Evolutionary conservation across 2,113 vertebrate genomes (phyloP).

Genomic region (Cyphomyrus plagiostoma): DNA sequence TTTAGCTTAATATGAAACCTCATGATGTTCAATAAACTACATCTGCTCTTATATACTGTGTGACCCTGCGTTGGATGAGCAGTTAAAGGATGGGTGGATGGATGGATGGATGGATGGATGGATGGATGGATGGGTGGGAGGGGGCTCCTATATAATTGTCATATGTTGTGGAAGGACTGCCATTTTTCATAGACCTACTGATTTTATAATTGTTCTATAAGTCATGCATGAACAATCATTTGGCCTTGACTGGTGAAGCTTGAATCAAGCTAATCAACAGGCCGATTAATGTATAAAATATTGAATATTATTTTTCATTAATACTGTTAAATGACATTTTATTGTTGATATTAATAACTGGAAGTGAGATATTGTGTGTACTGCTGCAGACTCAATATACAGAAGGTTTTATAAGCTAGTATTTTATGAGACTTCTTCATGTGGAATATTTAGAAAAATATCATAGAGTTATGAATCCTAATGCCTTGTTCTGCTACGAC

Average conservation of each 20-base stretch:
- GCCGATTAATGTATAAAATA: background rate
- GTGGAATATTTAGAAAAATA: background rate
- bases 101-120: no score
- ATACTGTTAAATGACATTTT: background rate
- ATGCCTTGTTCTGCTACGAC: background rate
- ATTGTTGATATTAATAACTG: background rate
- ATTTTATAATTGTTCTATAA: background rate
- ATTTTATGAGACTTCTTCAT: background rate
- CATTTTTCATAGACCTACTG: background rate
- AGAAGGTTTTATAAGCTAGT: background rate
- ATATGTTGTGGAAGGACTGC: background rate
- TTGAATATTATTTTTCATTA: background rate
- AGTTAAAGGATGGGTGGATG: background rate
- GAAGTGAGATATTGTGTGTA: background rate
- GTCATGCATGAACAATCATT: background rate
- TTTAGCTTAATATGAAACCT: background rate
- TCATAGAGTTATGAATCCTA: background rate
- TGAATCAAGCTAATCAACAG: background rate
- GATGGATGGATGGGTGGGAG: background rate
- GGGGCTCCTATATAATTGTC: background rate
- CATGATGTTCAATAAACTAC: background rate
- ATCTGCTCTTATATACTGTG: background rate
- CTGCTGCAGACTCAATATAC: background rate
- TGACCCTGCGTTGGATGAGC: background rate
- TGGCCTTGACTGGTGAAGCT: background rate